Evolutionary conservation across 1,140 invertebrate genomes (phyloP).

Genomic region (Acromyrmex echinatior): DNA sequence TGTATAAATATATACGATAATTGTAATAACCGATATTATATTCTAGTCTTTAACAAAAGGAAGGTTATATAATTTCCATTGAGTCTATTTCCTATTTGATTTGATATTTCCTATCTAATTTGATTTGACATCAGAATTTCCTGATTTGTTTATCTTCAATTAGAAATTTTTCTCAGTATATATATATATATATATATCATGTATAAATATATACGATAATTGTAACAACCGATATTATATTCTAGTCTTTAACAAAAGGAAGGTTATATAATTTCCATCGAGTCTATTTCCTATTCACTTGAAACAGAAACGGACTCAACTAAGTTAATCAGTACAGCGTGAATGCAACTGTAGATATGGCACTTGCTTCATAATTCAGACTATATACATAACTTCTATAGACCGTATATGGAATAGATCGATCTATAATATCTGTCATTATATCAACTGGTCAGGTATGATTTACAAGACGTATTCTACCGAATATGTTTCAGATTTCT

Average conservation of each 20-base stretch:
- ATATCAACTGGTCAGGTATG: slow-evolving; percentile 1
- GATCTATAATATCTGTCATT: slow-evolving; percentile 55
- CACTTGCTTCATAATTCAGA: slow-evolving; percentile 44
- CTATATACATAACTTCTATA: slow-evolving; percentile 42
- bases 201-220: background rate
- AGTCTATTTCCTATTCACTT: slow-evolving; percentile 37
- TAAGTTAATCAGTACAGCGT: slow-evolving; percentile 34
- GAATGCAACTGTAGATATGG: slow-evolving; percentile 8
- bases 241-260: slow-evolving; percentile 18
- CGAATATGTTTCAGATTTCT: background rate
- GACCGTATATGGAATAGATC: slow-evolving; percentile 27
- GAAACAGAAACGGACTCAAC: slow-evolving; percentile 8
- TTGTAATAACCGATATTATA: background rate
- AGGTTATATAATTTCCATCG: slow-evolving; percentile 30
- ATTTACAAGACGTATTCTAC: background rate
- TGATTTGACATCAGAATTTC: too few species aligned
- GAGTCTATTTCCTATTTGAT: slow-evolving; percentile 37
- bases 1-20: background rate
- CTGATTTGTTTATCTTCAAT: too few species aligned
- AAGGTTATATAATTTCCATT: slow-evolving; percentile 32
- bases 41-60: slow-evolving; percentile 23
- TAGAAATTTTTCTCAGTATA: too few species aligned
- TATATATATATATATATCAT: too few species aligned
- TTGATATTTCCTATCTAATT: too few species aligned
- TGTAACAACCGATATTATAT: background rate